Base-by-base conservation (phyloP, 2,113 vertebrate genomes). In the Tamias sibiricus region DNA sequence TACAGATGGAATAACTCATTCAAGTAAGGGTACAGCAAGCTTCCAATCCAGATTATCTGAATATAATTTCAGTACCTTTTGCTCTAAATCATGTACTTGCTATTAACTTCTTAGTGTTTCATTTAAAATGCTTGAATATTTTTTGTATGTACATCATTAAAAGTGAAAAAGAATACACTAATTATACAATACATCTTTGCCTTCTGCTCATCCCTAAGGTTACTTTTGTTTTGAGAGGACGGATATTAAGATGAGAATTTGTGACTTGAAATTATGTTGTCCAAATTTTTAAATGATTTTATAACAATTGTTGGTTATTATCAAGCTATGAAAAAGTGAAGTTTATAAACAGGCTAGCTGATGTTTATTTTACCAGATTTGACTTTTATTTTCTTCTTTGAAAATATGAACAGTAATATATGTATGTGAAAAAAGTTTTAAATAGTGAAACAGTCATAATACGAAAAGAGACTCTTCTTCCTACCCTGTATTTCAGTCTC, bases 21-120 rank as follows among this genome's bases (percentile, higher is more conserved):
- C 54, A 75, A 79, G 13, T 77, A 93, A 86, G 37, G 37, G 19
- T 69, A 49, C 2, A 81, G 12, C 28, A 35, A 77, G 11, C 44
- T 93, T 90, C 26, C 89, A 91, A 80, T 7, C 28, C 26, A 91
- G 26, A 84, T 92, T 47, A 75, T 86, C 86, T 95, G 47, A 74
- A 40, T 75, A 52, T 19, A 74, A 86, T 76, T 97, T 95, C 42
- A 83, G 76, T 52, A 47, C 77, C 96, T 49, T 98, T 92, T 97
- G 26, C 84, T 98, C 97, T 92, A 87, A 97, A 96, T 90, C 26
- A 95, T 79, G n/a, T 47, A 22, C 4, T 24, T 96, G 82, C 75
- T 95, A 96, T 80, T 97, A 97, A 96, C 42, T 94, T 90, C 22
- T 35, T 47, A 75, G 0, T 0, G 49, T 72, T 90, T 93, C 35